These are phyloP conservation scores for Eudemis profundana DNA, from an alignment of 2,888 invertebrate species.

Conservation along the genomic window DNA sequence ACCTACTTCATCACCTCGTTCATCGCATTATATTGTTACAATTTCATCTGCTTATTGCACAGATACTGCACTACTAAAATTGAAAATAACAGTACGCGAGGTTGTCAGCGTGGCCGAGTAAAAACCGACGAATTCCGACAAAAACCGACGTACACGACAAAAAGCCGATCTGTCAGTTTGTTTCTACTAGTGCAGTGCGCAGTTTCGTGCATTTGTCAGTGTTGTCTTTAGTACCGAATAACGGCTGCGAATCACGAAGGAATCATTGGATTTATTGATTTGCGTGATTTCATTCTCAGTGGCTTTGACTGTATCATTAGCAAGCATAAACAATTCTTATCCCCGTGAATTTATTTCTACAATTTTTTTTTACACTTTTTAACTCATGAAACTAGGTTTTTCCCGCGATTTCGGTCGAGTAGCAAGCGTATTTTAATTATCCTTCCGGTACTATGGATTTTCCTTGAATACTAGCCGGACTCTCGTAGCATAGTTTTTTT, in stretches of 20 bases:
- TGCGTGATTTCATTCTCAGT: constrained; percentile 5
- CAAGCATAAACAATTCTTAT: no score
- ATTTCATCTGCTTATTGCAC: constrained; percentile 1
- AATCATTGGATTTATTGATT: constrained; percentile 16
- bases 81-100: constrained; percentile 9
- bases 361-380: no score
- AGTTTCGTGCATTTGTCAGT: constrained; percentile 9
- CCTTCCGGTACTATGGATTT: no score
- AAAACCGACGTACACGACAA: constrained; percentile 20
- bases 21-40: not conserved
- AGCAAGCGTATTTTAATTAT: no score
- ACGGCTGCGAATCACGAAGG: constrained; percentile 3
- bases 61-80: constrained; percentile 1
- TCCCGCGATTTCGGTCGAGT: no score
- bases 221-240: constrained; percentile 2
- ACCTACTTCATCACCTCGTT: no score
- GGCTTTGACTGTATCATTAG: not conserved
- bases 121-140: constrained; percentile 28
- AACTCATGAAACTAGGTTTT: no score
- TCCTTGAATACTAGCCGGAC: no score
- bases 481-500: no score
- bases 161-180: constrained; percentile 22
- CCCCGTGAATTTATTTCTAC: no score
- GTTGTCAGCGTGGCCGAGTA: constrained; percentile 3
- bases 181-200: constrained; percentile 13